Percentiles rank a stretch among this genome's conserved stretches.
Conservation (phyloP, 2,113 vertebrate species). For the Entelurus aequoreus region DNA sequence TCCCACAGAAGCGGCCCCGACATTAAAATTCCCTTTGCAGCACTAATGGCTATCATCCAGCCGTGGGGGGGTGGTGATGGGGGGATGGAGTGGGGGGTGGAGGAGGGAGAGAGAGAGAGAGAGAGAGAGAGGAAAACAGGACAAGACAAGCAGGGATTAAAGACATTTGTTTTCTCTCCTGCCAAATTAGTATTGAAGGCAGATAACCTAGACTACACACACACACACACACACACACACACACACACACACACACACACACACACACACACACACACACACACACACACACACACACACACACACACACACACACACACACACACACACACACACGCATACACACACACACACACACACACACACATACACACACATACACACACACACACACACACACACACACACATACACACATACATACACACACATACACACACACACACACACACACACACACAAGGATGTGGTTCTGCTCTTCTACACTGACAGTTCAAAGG, state of each 20-base stretch:
- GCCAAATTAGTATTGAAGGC: conserved; percentile 68
- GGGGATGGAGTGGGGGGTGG: neutral
- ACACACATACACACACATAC: conserved; percentile 9
- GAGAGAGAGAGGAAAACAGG: conserved; percentile 23
- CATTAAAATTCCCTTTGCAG: conserved; percentile 61
- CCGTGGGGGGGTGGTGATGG: conserved; percentile 6
- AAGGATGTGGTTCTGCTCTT: conserved; percentile 24
- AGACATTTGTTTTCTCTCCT: conserved; percentile 68
- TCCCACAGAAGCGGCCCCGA: conserved; percentile 35
- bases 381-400: conserved; percentile 5
- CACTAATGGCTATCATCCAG: conserved; percentile 48
- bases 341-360: too few species aligned
- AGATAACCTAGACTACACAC: conserved; percentile 19
- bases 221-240: conserved; percentile 10
- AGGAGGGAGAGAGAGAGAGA: neutral
- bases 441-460: conserved; percentile 15
- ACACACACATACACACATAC: conserved; percentile 15
- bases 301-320: conserved; percentile 13
- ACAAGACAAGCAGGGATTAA: conserved; percentile 68
- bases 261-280: conserved; percentile 12
- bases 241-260: conserved; percentile 11
- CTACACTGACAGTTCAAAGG: conserved; percentile 23
- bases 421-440: conserved; percentile 12
- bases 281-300: conserved; percentile 15
- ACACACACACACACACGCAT: conserved; percentile 14